Conservation (phyloP, 2,888 invertebrate genomes). For the Standfussiana lucernea region DNA sequence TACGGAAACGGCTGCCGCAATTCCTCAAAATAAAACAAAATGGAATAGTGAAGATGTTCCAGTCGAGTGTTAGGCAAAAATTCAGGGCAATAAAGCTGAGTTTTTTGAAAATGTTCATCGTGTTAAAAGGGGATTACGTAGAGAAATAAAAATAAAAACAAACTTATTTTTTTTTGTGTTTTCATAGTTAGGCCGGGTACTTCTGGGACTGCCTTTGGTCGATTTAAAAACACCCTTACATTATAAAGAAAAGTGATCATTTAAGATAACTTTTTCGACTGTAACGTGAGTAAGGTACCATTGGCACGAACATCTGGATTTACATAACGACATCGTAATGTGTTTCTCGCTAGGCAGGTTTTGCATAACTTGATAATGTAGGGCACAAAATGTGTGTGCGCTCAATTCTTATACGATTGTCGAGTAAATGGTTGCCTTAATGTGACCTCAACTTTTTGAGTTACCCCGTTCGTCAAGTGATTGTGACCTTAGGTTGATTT, state of each 20-base stretch:
- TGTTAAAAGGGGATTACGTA: too few species aligned
- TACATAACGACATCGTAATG: constrained; percentile 51
- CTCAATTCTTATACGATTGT: neutral
- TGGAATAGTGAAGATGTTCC: too few species aligned
- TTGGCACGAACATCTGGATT: constrained; percentile 22
- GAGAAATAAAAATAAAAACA: too few species aligned
- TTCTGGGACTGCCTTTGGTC: too few species aligned
- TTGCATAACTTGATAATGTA: constrained; percentile 26
- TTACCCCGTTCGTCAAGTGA: neutral
- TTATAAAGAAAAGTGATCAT: neutral
- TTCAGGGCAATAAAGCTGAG: too few species aligned
- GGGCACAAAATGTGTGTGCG: constrained; percentile 3
- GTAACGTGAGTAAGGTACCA: neutral
- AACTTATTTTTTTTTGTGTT: too few species aligned
- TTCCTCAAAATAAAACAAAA: too few species aligned
- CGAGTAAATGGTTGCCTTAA: neutral
- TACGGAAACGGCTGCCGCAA: too few species aligned
- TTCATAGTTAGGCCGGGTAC: too few species aligned
- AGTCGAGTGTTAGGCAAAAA: too few species aligned
- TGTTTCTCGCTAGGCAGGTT: constrained; percentile 36
- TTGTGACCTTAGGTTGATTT: neutral
- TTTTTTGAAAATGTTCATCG: too few species aligned
- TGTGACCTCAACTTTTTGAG: neutral
- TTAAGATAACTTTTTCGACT: constrained; percentile 7
- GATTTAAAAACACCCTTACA: neutral